Evolutionary conservation across 1,140 invertebrate species (phyloP).

Genomic region (Halictus rubicundus): DNA sequence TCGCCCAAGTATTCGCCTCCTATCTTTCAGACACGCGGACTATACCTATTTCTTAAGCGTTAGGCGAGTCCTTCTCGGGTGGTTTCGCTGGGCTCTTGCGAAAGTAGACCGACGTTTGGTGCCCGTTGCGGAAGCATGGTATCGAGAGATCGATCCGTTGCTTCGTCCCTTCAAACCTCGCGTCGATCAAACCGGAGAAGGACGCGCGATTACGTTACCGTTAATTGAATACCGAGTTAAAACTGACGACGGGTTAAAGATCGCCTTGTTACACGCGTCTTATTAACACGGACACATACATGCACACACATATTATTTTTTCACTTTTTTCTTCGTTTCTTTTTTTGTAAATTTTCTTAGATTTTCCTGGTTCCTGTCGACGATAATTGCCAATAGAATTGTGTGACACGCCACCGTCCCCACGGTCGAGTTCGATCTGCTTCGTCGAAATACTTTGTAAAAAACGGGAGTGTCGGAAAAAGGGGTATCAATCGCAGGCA

Average conservation of each 20-base stretch:
- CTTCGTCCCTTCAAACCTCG: not conserved
- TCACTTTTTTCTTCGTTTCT: slow-evolving; percentile 11
- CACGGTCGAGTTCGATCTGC: not conserved
- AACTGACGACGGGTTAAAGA: slow-evolving; percentile 22
- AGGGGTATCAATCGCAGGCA: slow-evolving; percentile 13
- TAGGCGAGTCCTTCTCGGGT: not conserved
- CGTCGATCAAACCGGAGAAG: slow-evolving; percentile 12
- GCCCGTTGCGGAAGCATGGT: not conserved
- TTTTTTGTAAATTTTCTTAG: not conserved
- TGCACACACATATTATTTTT: slow-evolving; percentile 23
- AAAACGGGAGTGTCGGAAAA: not conserved
- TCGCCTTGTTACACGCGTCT: slow-evolving; percentile 1
- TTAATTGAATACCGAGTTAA: slow-evolving; percentile 21
- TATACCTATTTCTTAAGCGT: slow-evolving; percentile 26
- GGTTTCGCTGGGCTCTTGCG: not conserved
- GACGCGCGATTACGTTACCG: not conserved
- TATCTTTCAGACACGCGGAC: slow-evolving; percentile 21
- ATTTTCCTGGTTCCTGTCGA: not conserved
- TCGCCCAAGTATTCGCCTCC: not conserved
- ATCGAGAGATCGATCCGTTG: not conserved
- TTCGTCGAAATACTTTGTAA: slow-evolving; percentile 12
- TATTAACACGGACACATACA: slow-evolving; percentile 32
- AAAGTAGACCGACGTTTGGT: not conserved
- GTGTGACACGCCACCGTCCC: not conserved
- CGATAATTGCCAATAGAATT: slow-evolving; percentile 26